Evolutionary conservation across 2,113 vertebrate genomes (phyloP).

Genomic region (Brachyistius frenatus): DNA sequence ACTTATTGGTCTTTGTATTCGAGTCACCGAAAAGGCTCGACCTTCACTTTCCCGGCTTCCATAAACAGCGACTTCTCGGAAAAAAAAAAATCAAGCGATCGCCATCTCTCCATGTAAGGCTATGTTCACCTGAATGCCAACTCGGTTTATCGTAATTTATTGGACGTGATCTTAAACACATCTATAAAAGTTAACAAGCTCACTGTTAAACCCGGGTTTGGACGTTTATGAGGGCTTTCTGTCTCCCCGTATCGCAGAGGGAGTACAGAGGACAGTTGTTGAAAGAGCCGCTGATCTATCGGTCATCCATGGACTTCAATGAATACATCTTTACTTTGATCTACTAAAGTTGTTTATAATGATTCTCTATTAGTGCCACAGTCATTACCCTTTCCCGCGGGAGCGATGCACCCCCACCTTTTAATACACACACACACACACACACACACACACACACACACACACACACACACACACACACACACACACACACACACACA

Average conservation of each 20-base stretch:
- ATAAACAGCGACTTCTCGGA: conserved; percentile 51
- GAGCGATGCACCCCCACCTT: conserved; percentile 59
- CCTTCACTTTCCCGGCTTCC: conserved; percentile 46
- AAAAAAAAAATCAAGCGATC: conserved; percentile 37
- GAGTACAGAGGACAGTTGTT: conserved; percentile 42
- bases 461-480: conserved; percentile 6
- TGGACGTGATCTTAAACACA: conserved; percentile 56
- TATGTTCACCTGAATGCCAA: conserved; percentile 25
- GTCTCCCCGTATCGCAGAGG: background rate
- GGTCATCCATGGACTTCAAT: conserved; percentile 57
- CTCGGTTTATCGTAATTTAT: conserved; percentile 65
- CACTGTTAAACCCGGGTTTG: conserved; percentile 56
- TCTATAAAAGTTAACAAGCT: conserved; percentile 76
- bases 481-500: conserved; percentile 46
- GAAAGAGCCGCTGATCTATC: conserved; percentile 60
- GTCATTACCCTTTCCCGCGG: conserved; percentile 71
- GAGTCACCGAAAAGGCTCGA: conserved; percentile 19
- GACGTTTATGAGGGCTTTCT: conserved; percentile 69
- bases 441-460: conserved; percentile 41
- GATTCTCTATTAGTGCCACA: conserved; percentile 69
- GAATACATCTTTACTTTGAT: conserved; percentile 75
- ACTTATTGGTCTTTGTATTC: conserved; percentile 15
- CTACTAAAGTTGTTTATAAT: conserved; percentile 76
- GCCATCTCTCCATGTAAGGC: conserved; percentile 56
- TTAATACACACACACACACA: conserved; percentile 40